These are phyloP conservation scores for Agapornis canus DNA, from an alignment of 2,797 vertebrate genomes.

Conservation along the genomic window DNA sequence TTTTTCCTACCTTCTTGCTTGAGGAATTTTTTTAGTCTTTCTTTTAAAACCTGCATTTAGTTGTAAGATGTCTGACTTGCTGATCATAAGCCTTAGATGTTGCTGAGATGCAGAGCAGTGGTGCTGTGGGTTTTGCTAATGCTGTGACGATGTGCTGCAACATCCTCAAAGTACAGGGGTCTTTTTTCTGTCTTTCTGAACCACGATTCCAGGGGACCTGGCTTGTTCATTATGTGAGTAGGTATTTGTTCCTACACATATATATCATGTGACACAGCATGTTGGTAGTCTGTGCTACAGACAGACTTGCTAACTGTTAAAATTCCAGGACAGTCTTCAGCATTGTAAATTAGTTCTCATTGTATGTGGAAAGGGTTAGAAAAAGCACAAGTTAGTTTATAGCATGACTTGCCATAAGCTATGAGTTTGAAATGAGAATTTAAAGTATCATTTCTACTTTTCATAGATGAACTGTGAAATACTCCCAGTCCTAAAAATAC, in stretches of 20 bases:
- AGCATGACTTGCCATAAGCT: background rate
- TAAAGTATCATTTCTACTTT: background rate
- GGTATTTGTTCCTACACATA: background rate
- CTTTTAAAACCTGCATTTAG: background rate
- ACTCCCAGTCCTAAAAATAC: background rate
- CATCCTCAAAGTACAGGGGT: background rate
- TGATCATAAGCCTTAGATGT: background rate
- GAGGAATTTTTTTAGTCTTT: background rate
- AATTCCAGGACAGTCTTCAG: background rate
- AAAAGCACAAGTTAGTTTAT: background rate
- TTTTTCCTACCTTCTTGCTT: background rate
- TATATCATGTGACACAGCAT: background rate
- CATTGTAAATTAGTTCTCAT: background rate
- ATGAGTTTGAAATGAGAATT: background rate
- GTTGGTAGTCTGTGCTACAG: background rate
- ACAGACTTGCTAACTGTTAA: background rate
- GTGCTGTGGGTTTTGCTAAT: background rate
- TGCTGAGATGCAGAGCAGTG: background rate
- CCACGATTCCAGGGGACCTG: fast-evolving
- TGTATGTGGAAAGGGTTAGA: background rate
- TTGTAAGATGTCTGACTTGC: background rate
- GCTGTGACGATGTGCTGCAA: background rate
- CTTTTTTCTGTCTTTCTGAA: background rate
- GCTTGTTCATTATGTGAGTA: background rate
- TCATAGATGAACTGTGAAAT: background rate